Percentiles rank a stretch among this genome's conserved stretches.
These are phyloP conservation scores for Oppia nitens DNA, from an alignment of 1,140 invertebrate species.

Conservation along the genomic window DNA sequence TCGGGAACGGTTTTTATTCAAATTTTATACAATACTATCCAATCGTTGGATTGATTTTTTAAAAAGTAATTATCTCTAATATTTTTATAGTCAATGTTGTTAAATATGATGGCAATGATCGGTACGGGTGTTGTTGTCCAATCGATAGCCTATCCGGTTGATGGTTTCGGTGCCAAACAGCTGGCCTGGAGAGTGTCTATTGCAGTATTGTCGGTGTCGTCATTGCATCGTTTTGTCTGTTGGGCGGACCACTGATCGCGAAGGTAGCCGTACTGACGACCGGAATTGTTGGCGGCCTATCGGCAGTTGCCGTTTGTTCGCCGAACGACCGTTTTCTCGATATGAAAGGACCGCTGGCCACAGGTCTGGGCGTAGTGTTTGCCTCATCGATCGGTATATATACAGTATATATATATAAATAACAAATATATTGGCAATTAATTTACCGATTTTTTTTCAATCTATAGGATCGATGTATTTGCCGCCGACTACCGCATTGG, in stretches of 20 bases:
- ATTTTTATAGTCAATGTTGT: conserved; percentile 50
- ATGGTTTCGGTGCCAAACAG: conserved; percentile 76
- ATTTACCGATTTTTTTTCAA: neutral
- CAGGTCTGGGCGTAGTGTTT: conserved; percentile 90
- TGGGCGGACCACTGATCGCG: conserved; percentile 74
- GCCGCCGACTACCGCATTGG: conserved; percentile 69
- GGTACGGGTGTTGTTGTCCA: conserved; percentile 65
- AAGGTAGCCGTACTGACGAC: conserved; percentile 86
- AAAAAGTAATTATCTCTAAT: conserved; percentile 18
- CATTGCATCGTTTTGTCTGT: conserved; percentile 70
- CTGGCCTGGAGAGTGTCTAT: conserved; percentile 76
- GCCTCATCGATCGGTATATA: conserved; percentile 60
- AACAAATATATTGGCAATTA: neutral
- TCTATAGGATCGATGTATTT: conserved; percentile 58
- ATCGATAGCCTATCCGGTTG: conserved; percentile 56
- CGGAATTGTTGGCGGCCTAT: conserved; percentile 75
- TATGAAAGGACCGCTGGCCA: conserved; percentile 82
- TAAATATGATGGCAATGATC: conserved; percentile 66
- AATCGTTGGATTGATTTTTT: neutral
- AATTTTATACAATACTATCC: neutral
- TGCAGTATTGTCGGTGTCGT: conserved; percentile 75
- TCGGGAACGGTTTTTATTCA: conserved; percentile 47
- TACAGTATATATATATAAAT: neutral
- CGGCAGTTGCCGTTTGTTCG: conserved; percentile 78
- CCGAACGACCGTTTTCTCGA: conserved; percentile 88